Evolutionary conservation across 1,140 invertebrate species (phyloP), one percentile per base, ranked within the genome.

Genomic region (Aphelinus certus): DNA sequence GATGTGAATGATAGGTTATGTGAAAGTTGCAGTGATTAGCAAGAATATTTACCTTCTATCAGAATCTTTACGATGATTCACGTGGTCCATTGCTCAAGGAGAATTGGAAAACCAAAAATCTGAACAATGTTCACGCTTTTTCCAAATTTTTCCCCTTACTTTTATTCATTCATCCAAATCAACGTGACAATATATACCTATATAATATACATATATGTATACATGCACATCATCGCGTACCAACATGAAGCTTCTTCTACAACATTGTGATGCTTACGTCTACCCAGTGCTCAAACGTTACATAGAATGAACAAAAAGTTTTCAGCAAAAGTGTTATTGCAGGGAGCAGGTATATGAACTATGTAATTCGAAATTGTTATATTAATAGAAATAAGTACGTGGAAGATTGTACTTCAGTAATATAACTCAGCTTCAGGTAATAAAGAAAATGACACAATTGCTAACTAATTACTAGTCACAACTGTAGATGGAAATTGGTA

Each of bases 11-110:
- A 26, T 67, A 61, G 64, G 49, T 73, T 61, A 58, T 43, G 58
- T 43, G 9, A 60, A 61, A 2, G 10, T 43, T n/a, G 2, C 9
- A n/a, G 10, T 1, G 46, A 48, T 58, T 42, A 46, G 60, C 9
- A 3, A 64, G 7, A 45, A 73, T 9, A 64, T 53, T 67, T 6
- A 83, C 82, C 80, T 81, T 64, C 78, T 81, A 3, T 83, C 77
- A 1, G 76, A 79, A 73, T 48, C 73, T 56, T 81, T 83, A 7
- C 3, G 46, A 49, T 73, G 63, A 53, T 67, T 51, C 3, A 73
- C 55, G 3, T 67, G 64, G 9, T 67, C 64, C 64, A 67, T 73
- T 53, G 1, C 66, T 63, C 26, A 26, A 26, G 26, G 26, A 26
- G 26, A 26, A 26, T 26, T 26, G 26, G 26, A 26, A 26, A 26